Evolutionary conservation across 2,113 vertebrate genomes (phyloP).

Genomic region (Ptilorrhoa leucosticta): DNA sequence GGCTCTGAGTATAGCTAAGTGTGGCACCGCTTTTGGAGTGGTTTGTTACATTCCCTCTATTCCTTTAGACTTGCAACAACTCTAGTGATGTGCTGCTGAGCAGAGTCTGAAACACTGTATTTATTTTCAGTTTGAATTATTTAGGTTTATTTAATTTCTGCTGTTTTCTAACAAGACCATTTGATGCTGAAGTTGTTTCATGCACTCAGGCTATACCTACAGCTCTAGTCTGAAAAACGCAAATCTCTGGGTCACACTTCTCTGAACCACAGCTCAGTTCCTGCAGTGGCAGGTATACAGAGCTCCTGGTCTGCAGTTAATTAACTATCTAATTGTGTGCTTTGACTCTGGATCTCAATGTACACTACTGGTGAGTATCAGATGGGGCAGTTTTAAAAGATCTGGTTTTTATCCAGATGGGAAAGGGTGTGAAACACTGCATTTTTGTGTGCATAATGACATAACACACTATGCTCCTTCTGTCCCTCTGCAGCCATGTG

Average conservation of each 20-base stretch:
- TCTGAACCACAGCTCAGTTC: not conserved
- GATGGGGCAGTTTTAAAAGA: not conserved
- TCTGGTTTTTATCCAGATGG: not conserved
- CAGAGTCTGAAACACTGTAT: not conserved
- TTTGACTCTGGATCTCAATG: not conserved
- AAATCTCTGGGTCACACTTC: not conserved
- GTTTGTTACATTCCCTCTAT: not conserved
- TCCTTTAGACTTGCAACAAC: not conserved
- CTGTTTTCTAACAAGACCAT: not conserved
- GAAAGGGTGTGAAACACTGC: not conserved
- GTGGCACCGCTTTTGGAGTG: not conserved
- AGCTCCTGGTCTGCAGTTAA: not conserved
- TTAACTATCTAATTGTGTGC: not conserved
- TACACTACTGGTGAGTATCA: not conserved
- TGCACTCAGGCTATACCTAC: not conserved
- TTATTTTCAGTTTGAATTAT: not conserved
- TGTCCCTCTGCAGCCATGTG: conserved; percentile 86
- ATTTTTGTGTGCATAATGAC: not conserved
- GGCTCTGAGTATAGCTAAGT: not conserved
- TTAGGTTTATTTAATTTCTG: not conserved
- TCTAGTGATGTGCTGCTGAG: not conserved
- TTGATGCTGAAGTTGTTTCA: not conserved
- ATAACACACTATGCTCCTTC: not conserved
- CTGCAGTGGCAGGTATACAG: not conserved
- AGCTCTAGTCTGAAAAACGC: not conserved